Evolutionary conservation across 2,888 invertebrate species (phyloP), one percentile per base, ranked within the genome.

Genomic region (Cryptocheilus praepositus): DNA sequence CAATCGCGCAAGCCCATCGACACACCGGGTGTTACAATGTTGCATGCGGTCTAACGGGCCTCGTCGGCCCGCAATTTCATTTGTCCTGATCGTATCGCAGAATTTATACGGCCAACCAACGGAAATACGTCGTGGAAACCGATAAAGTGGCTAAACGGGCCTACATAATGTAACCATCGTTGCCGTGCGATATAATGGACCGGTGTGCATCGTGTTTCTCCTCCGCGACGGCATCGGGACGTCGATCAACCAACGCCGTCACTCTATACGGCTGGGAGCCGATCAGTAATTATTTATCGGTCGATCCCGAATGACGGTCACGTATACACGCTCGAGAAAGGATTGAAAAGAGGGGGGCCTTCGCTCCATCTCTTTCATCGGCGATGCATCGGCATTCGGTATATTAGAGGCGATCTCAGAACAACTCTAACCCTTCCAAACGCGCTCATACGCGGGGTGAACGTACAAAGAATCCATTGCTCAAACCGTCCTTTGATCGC

Each of bases 281-380:
- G 36, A 79, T 76, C 79, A 76, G 77, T 80, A 84, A 84, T 84
- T 84, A 83, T 84, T 84, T 84, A 82, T 83, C 83, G 80, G 64
- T 53, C 77, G 79, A 80, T 82, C 80, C 69, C 66, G 83, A 78
- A 85, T 79, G 83, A 71, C 74, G 73, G 80, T 84, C 84, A 84
- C 84, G 83, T 84, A 85, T 64, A 54, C 46, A 61, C 64, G 25
- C 45, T 44, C 16, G 53, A 53, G 59, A 28, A 67, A 68, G 61
- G 68, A 65, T 63, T 63, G 36, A 56, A 19, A 28, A 67, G 69
- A 54, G 52, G 25, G 16, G 49, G 7, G 5, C 16, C 16, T 49
- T 49, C 49, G 36, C 8, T 36, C 36, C 36, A n/a, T 60, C 59
- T 49, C 49, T 18, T 18, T 70, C 21, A 45, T 53, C 25, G 18